These are phyloP conservation scores for Halictus rubicundus DNA, from an alignment of 1,140 invertebrate genomes.

Conservation along the genomic window DNA sequence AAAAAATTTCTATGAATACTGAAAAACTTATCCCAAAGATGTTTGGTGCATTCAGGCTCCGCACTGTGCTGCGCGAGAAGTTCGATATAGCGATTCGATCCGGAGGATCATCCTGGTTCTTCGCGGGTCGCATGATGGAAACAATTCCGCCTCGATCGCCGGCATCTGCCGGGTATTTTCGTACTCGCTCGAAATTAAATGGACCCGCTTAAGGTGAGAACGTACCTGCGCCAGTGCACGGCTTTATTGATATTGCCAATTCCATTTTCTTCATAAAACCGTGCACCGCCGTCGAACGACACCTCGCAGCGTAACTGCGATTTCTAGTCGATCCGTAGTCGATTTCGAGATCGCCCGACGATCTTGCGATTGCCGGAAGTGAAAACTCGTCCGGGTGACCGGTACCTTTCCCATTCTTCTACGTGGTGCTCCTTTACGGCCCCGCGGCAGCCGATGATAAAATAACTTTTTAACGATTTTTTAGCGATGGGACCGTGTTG, in stretches of 20 bases:
- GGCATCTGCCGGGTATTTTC: conserved; percentile 42
- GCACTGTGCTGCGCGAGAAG: too few species aligned
- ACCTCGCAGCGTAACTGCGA: not conserved
- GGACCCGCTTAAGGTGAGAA: conserved; percentile 49
- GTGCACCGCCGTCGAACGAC: not conserved
- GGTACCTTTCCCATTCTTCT: not conserved
- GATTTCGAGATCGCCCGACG: conserved; percentile 19
- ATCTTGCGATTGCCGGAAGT: conserved; percentile 9
- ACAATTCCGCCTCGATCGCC: conserved; percentile 49
- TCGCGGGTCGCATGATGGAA: conserved; percentile 39
- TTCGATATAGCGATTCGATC: conserved; percentile 1
- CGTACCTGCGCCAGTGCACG: conserved; percentile 15
- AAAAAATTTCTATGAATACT: too few species aligned
- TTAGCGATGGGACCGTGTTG: not conserved
- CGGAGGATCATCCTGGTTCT: conserved; percentile 26
- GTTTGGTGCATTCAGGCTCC: too few species aligned
- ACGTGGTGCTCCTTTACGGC: not conserved
- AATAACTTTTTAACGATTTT: conserved; percentile 6
- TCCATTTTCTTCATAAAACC: conserved; percentile 47
- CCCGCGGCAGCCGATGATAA: not conserved
- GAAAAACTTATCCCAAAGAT: too few species aligned
- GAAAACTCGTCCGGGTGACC: not conserved
- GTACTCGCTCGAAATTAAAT: conserved; percentile 53
- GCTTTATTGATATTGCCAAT: conserved; percentile 63
- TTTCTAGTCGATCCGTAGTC: not conserved